Evolutionary conservation across 2,888 invertebrate genomes (phyloP).

Genomic region (Euzophera pinguis): DNA sequence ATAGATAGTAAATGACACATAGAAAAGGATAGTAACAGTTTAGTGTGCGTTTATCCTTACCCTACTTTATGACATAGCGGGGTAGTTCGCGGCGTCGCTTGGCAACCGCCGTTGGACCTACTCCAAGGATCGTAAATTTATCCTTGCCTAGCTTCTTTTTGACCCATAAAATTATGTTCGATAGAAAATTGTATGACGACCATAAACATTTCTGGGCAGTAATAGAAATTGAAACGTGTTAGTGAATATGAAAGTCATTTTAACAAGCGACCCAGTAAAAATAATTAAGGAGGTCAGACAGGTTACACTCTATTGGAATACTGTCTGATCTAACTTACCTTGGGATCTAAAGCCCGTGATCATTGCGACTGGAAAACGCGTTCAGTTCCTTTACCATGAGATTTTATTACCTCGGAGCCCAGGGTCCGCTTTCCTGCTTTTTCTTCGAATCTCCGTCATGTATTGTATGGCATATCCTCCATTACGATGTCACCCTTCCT

Average conservation of each 20-base stretch:
- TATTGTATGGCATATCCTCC: no score
- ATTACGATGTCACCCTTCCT: no score
- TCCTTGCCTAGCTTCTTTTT: slow-evolving; percentile 9
- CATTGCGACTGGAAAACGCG: no score
- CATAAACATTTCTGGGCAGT: background rate
- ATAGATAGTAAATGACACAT: background rate
- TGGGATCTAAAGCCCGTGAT: no score
- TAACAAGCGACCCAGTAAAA: no score
- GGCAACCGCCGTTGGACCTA: slow-evolving; percentile 14
- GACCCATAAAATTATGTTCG: slow-evolving; percentile 7
- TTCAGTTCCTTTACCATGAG: no score
- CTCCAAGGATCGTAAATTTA: slow-evolving; percentile 17
- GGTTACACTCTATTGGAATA: no score
- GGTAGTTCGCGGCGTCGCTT: slow-evolving; percentile 11
- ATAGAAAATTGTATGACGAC: slow-evolving; percentile 6
- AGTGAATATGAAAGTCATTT: background rate
- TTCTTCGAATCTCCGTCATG: no score
- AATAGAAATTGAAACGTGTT: background rate
- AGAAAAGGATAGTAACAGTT: background rate
- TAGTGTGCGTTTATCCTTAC: background rate
- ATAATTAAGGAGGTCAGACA: no score
- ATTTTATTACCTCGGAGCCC: no score
- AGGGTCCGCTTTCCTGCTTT: no score
- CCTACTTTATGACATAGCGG: slow-evolving; percentile 1
- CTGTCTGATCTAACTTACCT: no score